Conservation (phyloP, 2,888 invertebrate species). For the Eubasilissa splendida region DNA sequence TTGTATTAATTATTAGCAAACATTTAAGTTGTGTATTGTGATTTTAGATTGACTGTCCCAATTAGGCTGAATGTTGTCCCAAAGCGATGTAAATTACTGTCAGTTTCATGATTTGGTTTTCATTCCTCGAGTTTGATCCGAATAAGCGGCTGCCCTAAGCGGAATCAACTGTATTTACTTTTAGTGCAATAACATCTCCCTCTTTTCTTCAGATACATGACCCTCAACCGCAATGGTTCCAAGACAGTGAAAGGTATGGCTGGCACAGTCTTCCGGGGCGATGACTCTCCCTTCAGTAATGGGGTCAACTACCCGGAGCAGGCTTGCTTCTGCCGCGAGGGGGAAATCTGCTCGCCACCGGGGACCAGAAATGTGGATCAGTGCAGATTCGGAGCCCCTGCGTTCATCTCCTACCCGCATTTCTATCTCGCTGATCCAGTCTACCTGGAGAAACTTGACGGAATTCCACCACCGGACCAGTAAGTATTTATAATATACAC, state of each 20-base stretch:
- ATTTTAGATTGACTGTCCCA: too few relatives aligned
- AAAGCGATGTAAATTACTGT: too few relatives aligned
- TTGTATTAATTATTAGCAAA: too few relatives aligned
- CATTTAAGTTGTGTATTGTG: too few relatives aligned
- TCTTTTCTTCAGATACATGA: conserved; percentile 57
- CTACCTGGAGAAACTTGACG: conserved; percentile 77
- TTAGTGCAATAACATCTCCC: too few relatives aligned
- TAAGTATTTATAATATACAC: conserved; percentile 61
- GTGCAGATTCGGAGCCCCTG: conserved; percentile 87
- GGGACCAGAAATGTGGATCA: conserved; percentile 82
- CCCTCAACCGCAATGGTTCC: conserved; percentile 53
- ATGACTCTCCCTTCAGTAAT: conserved; percentile 81
- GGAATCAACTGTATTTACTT: too few relatives aligned
- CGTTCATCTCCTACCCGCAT: conserved; percentile 87
- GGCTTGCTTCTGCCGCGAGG: conserved; percentile 78
- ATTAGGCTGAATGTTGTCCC: too few relatives aligned
- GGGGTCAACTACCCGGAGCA: conserved; percentile 74
- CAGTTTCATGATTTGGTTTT: not conserved
- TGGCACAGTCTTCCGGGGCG: conserved; percentile 71
- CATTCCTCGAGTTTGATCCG: not conserved
- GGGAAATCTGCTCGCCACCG: conserved; percentile 69
- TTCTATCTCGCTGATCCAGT: conserved; percentile 81
- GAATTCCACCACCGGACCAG: conserved; percentile 75
- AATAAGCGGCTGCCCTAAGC: too few relatives aligned
- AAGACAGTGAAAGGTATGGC: conserved; percentile 72